Percentiles rank a stretch among this genome's conserved stretches.
Conservation (phyloP, 2,888 invertebrate species). For the Phoronis australis region DNA sequence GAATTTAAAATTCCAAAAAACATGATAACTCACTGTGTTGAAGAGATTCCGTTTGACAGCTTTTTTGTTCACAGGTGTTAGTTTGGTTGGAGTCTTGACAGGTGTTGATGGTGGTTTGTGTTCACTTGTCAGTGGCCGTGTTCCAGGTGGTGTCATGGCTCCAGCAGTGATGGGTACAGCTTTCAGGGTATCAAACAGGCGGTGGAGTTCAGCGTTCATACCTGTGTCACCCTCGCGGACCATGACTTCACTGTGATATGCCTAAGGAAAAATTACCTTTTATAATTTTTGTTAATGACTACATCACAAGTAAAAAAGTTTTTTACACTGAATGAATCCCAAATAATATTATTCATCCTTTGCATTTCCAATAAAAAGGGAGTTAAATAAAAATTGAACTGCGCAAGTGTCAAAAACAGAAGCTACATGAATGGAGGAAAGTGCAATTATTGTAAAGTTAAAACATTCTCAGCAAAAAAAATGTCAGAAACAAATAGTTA, state of each 20-base stretch:
- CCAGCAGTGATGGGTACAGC: conserved; percentile 12
- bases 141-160: neutral
- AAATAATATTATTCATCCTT: neutral
- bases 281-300: too few species aligned
- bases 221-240: conserved; percentile 15
- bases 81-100: neutral
- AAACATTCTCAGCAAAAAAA: neutral
- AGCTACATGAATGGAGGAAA: too few species aligned
- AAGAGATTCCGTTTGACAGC: too few species aligned
- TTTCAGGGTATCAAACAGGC: conserved; percentile 28
- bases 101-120: neutral
- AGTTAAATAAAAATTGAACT: neutral
- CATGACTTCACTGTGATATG: conserved; percentile 28
- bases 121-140: neutral
- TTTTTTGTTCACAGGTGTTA: too few species aligned
- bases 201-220: conserved; percentile 25
- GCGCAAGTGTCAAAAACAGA: too few species aligned
- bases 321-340: too few species aligned
- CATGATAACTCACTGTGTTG: too few species aligned
- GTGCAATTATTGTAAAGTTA: neutral
- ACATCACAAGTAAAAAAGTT: too few species aligned
- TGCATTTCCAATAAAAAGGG: neutral
- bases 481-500: conserved; percentile 9
- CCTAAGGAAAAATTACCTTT: too few species aligned
- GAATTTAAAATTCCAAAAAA: too few species aligned